Conservation (phyloP, 2,888 invertebrate species). For the Epinotia ramella region DNA sequence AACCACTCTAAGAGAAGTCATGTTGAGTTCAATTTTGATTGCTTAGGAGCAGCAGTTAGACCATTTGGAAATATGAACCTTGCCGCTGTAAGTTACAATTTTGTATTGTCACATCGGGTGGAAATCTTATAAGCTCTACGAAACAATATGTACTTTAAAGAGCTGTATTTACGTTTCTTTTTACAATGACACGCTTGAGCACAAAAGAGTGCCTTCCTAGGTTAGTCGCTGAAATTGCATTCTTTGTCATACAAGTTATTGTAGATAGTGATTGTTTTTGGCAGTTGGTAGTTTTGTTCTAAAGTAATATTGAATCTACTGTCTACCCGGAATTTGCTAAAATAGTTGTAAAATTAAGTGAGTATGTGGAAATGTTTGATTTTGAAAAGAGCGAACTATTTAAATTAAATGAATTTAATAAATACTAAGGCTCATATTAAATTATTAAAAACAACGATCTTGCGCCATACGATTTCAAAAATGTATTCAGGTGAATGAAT, state of each 20-base stretch:
- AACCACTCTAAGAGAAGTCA: not conserved
- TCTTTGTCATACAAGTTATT: conserved; percentile 53
- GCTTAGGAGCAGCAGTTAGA: conserved; percentile 41
- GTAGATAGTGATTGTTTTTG: conserved; percentile 48
- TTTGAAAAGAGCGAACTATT: too few relatives aligned
- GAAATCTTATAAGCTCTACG: conserved; percentile 49
- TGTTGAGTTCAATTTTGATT: conserved; percentile 33
- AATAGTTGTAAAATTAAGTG: too few relatives aligned
- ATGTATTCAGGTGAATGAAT: too few relatives aligned
- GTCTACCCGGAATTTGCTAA: too few relatives aligned
- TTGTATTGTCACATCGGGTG: conserved; percentile 62
- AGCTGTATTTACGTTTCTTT: not conserved
- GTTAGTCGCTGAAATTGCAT: conserved; percentile 50
- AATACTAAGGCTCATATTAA: too few relatives aligned
- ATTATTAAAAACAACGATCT: too few relatives aligned
- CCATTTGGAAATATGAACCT: conserved; percentile 48
- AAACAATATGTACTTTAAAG: conserved; percentile 48
- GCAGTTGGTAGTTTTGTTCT: conserved; percentile 24
- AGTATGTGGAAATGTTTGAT: too few relatives aligned
- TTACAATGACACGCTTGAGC: conserved; percentile 4
- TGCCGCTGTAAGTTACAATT: conserved; percentile 59
- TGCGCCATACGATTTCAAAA: too few relatives aligned
- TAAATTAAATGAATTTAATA: too few relatives aligned
- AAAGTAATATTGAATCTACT: conserved; percentile 28
- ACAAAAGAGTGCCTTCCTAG: conserved; percentile 38